Base-by-base conservation (phyloP, 2,797 vertebrate species). In the Acipenser transmontanus region DNA sequence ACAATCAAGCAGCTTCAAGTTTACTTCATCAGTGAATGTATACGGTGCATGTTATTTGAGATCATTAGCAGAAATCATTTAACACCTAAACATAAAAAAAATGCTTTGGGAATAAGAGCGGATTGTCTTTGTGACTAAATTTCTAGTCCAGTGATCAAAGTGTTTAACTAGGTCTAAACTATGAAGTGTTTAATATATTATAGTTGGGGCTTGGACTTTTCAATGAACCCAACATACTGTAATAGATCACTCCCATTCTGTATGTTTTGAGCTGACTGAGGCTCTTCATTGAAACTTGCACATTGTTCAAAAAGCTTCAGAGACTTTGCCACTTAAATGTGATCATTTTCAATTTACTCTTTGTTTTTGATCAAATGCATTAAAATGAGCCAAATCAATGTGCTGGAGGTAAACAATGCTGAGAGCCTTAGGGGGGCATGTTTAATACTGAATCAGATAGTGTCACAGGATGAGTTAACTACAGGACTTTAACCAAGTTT, bases 31-130 rank as follows among this genome's bases (percentile, higher is more conserved):
- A 2, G 47, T 61, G 17, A 61, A 61, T 6, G 60, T 12, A 47
- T 20, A 17, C 60, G 47, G 60, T 14, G 60, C 60, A 61, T 61
- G 60, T 61, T 61, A 13, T 47, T 47, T 17, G 34, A 8, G 60
- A 17, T 61, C 60, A 61, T 61, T 61, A 61, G 60, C 60, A 61
- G 17, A 61, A 61, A 61, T 61, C 60, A 61, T 61, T 61, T 9
- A 54, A 54, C 52, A 54, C 52, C n/a, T 54, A 47, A 47, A 57
- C 14, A 57, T 8, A 20, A 17, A 34, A 17, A 8, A 6, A 61
- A 61, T 17, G 10, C 7, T 10, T 47, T 34, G 60, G 11, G 47
- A 47, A 1, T 20, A 20, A 47, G 14, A 7, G 14, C 60, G 6
- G 60, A 61, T 61, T 61, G 20, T 61, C 17, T 14, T 12, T 20